A percentile compares a stretch with the other conserved stretches of the same genome.
phyloP scores from a whole-genome alignment of 2,888 invertebrate species.

The Drosophila macrospina region DNA sequence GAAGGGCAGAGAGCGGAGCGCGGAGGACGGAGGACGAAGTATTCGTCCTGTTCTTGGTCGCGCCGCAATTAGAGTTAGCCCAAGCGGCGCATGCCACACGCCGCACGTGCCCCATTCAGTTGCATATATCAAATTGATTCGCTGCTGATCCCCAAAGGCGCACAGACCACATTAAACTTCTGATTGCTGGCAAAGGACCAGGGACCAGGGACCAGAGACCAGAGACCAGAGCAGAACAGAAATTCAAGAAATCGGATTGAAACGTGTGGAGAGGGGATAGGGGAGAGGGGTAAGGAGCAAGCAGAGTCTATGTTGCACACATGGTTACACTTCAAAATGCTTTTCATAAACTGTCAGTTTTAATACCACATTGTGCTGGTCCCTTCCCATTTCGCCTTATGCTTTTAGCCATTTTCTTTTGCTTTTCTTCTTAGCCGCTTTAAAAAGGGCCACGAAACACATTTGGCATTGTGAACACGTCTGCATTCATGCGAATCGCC shows the following conservation, averaged over 20 bases:
- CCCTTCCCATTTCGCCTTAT: slow-evolving; percentile 16
- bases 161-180: slow-evolving; percentile 49
- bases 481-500: slow-evolving; percentile 50
- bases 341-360: slow-evolving; percentile 38
- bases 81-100: slow-evolving; percentile 1
- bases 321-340: slow-evolving; percentile 29
- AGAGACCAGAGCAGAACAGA: slow-evolving; percentile 7
- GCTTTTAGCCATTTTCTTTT: neutral
- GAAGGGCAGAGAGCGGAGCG: too few species aligned
- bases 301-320: slow-evolving; percentile 12
- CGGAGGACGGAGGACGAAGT: neutral
- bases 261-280: too few species aligned
- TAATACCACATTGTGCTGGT: slow-evolving; percentile 24
- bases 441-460: slow-evolving; percentile 11
- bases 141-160: slow-evolving; percentile 41
- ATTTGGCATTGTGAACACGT: slow-evolving; percentile 60
- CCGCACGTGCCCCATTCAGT: slow-evolving; percentile 11
- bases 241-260: too few species aligned
- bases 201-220: too few species aligned
- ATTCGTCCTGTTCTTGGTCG: neutral
- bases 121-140: slow-evolving; percentile 62
- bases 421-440: slow-evolving; percentile 19
- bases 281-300: too few species aligned
- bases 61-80: slow-evolving; percentile 64
- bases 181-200: slow-evolving; percentile 19